Base-by-base conservation (phyloP, 2,113 vertebrate species). In the Colistium nudipinnis region DNA sequence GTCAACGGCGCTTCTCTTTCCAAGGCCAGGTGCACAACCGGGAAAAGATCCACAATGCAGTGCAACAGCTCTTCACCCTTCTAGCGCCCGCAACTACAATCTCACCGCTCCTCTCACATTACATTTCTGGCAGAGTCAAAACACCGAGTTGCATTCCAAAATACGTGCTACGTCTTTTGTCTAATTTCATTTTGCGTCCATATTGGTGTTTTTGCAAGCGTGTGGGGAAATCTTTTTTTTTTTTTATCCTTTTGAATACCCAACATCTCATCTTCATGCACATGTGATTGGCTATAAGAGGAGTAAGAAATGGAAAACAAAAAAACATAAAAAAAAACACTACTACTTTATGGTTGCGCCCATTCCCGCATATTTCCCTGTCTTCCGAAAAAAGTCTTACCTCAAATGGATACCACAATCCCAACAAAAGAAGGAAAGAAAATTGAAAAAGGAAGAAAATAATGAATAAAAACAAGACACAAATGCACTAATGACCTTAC, bases 391-490 rank as follows among this genome's bases (percentile, higher is more conserved):
- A n/a, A 35, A 83, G 79, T 93, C 96, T 98, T 97, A 97, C 95
- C 96, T 98, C 96, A 93, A 91, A 89, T 61, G 91, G 93, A 93
- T 92, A 95, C 94, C 92, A 96, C 73, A 95, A 94, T 95, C 95
- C 95, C 95, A 93, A 96, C 93, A 95, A 95, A 94, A 93, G 89
- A 92, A 91, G 94, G 89, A 95, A 94, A 94, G 90, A 91, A 93
- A 94, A 62, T 70, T 86, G 64, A 83, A 82, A 82, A 79, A 86
- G 56, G 66, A 89, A 89, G 84, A 81, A 80, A 83, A 79, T 70
- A 41, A 83, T 90, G 83, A 89, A 90, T 89, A 81, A 86, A 87
- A 87, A 84, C n/a, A 70, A 83, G 69, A 78, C 41, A 83, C 52
- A 83, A 75, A 74, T 69, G 63, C 56, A 75, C 62, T 54, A 41